Evolutionary conservation across 2,113 vertebrate genomes (phyloP), one percentile per base, ranked within the genome.

Genomic region (Pitta sordida): DNA sequence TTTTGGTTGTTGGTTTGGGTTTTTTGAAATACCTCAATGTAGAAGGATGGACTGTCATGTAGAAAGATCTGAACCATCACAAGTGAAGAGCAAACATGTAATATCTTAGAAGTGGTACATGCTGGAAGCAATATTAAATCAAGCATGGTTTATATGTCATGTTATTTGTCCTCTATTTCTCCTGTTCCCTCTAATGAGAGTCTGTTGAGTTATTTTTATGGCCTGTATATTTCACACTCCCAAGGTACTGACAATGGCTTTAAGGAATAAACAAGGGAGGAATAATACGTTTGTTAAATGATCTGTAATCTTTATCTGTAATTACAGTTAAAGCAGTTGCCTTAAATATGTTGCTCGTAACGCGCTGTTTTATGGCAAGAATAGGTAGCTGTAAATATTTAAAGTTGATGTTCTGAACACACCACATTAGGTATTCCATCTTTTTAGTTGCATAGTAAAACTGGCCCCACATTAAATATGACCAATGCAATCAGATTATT

Each of bases 171-270:
- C n/a, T 65, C 56, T 76, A 46, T 87, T 83, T 92, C 58, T 92
- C 87, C 51, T 82, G 60, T 44, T 93, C 56, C 37, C 13, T 68
- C 46, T 94, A 91, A 95, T 90, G 32, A 92, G 27, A 91, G 29
- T 39, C 63, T 74, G 87, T 48, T 94, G 84, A 93, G 53, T 69
- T 94, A 90, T 88, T 86, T 95, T 96, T 92, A 95, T 63, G 22
- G 43, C 44, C 52, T 80, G 86, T 91, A 49, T 56, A 78, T 91
- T 88, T 95, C 75, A 88, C 91, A 74, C 13, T 92, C 76, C 63
- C 84, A 83, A 90, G 75, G 75, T 46, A 91, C 27, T 81, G 78
- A 83, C 78, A 90, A 73, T 29, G 37, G 30, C 48, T 90, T 77
- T 65, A 93, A 88, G 43, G 51, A 95, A 93, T 27, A 92, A 80